A percentile compares a stretch with the other conserved stretches of the same genome.
Evolutionary conservation across 2,113 vertebrate species (phyloP).

Genomic region (Pteruthius melanotis): DNA sequence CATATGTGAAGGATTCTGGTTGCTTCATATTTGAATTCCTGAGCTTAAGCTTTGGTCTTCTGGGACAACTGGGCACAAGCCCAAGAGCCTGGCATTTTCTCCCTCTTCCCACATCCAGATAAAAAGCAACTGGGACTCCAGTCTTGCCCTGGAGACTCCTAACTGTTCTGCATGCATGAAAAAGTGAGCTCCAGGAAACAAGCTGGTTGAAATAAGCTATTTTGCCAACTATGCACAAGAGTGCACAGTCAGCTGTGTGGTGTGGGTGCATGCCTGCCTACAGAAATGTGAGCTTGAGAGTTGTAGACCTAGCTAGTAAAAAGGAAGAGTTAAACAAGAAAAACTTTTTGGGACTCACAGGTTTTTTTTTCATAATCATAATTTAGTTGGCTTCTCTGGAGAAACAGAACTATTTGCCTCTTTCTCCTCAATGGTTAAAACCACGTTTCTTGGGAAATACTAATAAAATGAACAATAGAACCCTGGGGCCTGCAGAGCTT

Average conservation of each 20-base stretch:
- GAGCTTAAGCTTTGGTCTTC: neutral
- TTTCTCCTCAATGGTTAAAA: conserved; percentile 42
- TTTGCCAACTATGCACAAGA: neutral
- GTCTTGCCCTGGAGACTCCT: neutral
- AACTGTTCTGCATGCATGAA: neutral
- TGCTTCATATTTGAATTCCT: conserved; percentile 2
- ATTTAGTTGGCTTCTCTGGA: neutral
- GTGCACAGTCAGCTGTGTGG: neutral
- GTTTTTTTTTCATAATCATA: neutral
- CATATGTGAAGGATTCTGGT: neutral
- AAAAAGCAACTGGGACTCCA: neutral
- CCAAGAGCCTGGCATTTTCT: conserved; percentile 18
- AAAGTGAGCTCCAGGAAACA: neutral
- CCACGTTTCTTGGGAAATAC: conserved; percentile 18
- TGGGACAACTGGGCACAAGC: neutral
- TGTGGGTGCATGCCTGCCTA: neutral
- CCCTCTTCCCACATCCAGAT: neutral
- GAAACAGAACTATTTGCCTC: neutral
- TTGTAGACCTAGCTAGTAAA: neutral
- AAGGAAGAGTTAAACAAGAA: neutral
- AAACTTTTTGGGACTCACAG: neutral
- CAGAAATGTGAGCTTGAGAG: neutral
- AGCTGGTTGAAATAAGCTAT: neutral
- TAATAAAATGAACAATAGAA: conserved; percentile 59
- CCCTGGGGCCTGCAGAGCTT: conserved; percentile 5